Evolutionary conservation across 1,140 invertebrate genomes (phyloP).

Genomic region (Drosophila pseudoananassae): DNA sequence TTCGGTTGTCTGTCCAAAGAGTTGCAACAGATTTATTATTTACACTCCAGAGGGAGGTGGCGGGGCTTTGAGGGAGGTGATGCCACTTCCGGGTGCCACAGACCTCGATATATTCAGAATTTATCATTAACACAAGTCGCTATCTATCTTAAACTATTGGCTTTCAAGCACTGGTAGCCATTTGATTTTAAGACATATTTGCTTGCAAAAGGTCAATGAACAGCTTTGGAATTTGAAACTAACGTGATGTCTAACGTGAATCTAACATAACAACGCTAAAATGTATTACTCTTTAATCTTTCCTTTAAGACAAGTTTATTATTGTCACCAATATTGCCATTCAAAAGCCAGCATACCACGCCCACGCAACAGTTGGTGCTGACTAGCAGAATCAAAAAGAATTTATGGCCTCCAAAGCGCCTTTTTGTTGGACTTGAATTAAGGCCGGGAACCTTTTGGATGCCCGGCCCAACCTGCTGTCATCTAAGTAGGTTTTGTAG

Average conservation of each 20-base stretch:
- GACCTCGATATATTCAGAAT: neutral
- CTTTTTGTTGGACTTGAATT: constrained; percentile 19
- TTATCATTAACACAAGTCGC: constrained; percentile 10
- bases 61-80: neutral
- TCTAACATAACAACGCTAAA: neutral
- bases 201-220: too few species aligned
- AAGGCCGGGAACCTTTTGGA: constrained; percentile 3
- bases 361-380: constrained; percentile 75
- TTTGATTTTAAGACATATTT: too few species aligned
- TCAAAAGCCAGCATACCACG: constrained; percentile 46
- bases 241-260: too few species aligned
- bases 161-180: neutral
- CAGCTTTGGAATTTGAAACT: too few species aligned
- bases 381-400: constrained; percentile 67
- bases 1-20: constrained; percentile 37
- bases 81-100: constrained; percentile 24
- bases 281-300: neutral
- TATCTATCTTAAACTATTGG: constrained; percentile 12
- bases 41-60: constrained; percentile 15
- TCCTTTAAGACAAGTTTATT: constrained; percentile 40
- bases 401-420: constrained; percentile 60
- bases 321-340: constrained; percentile 42
- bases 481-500: constrained; percentile 26
- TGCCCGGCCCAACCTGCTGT: constrained; percentile 38
- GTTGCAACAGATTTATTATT: constrained; percentile 64